Base-by-base conservation (phyloP, 2,888 invertebrate species). In the Allophyes oxyacanthae region DNA sequence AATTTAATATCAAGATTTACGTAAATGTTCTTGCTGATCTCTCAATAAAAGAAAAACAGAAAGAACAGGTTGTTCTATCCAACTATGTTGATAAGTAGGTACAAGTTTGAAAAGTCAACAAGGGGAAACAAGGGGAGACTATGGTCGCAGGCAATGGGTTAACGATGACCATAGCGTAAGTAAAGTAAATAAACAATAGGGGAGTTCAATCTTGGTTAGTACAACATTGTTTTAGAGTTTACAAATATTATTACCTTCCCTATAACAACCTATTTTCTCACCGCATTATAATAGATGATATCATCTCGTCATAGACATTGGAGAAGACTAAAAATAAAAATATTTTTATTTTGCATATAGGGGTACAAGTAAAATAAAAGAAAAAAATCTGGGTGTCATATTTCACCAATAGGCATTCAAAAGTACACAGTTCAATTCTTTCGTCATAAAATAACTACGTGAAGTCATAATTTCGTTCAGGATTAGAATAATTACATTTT, bases 171-270 rank as follows among this genome's bases (percentile, higher is more conserved):
- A 63, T 38, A 20, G 52, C 41, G 44, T 48, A 49, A n/a, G 41
- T 44, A 38, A 63, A 63, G 57, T 57, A 67, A 63, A 63, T 52
- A 67, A 63, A 68, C 51, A 63, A 36, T 56, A 20, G 30, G 66
- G 14, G 43, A 42, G 20, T 37, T 60, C 60, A 48, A 60, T 66
- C 61, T 63, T 63, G 38, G 52, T 65, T 50, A 61, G 46, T 38
- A 30, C 36, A 36, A 53, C 60, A 65, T 60, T 36, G 54, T 64
- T 64, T 66, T 61, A 55, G 32, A 61, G 61, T 55, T 61, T 55
- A 51, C 50, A 53, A 13, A 25, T 4, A 32, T 9, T 2, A 20
- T 20, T 20, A 20, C 20, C 20, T 20, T 3, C 48, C 20, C 15
- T 37, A n/a, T 60, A 59, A 59, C 65, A 65, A 52, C 51, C 43